These are phyloP conservation scores for Tauraco hartlaubi DNA, from an alignment of 2,797 vertebrate species.

Conservation along the genomic window DNA sequence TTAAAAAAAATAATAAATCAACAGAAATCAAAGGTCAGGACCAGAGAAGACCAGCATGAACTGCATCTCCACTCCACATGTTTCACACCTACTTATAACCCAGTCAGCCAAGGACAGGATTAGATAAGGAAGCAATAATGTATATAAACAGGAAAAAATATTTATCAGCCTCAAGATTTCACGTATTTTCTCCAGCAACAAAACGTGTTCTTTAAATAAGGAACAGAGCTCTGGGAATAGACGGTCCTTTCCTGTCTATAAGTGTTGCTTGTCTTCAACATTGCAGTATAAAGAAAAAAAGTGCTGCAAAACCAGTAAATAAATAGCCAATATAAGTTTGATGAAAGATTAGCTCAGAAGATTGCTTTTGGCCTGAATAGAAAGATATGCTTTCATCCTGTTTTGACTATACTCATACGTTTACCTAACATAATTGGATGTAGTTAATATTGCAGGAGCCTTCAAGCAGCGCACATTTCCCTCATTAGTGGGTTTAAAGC, in stretches of 20 bases:
- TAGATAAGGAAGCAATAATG: neutral
- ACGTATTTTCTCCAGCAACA: slow-evolving; percentile 1
- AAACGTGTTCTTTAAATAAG: neutral
- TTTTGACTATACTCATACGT: slow-evolving; percentile 70
- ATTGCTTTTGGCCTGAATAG: slow-evolving; percentile 67
- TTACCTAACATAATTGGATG: slow-evolving; percentile 76
- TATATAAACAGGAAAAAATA: slow-evolving; percentile 17
- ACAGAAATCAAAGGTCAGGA: neutral
- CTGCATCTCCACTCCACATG: neutral
- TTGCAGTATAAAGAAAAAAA: neutral
- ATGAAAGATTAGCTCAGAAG: slow-evolving; percentile 58
- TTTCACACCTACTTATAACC: neutral
- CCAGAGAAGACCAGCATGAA: neutral
- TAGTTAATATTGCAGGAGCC: slow-evolving; percentile 76
- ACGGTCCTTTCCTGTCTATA: neutral
- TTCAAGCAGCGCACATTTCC: slow-evolving; percentile 70
- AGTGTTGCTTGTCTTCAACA: neutral
- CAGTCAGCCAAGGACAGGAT: neutral
- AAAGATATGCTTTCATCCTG: slow-evolving; percentile 74
- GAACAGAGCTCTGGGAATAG: neutral
- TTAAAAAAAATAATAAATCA: neutral
- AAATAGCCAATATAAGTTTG: slow-evolving; percentile 53
- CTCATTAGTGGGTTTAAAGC: slow-evolving; percentile 73
- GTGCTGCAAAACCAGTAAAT: slow-evolving; percentile 36
- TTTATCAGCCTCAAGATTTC: neutral